These are phyloP conservation scores for Steinernema carpocapsae DNA, from an alignment of 2,888 invertebrate genomes.

Conservation along the genomic window DNA sequence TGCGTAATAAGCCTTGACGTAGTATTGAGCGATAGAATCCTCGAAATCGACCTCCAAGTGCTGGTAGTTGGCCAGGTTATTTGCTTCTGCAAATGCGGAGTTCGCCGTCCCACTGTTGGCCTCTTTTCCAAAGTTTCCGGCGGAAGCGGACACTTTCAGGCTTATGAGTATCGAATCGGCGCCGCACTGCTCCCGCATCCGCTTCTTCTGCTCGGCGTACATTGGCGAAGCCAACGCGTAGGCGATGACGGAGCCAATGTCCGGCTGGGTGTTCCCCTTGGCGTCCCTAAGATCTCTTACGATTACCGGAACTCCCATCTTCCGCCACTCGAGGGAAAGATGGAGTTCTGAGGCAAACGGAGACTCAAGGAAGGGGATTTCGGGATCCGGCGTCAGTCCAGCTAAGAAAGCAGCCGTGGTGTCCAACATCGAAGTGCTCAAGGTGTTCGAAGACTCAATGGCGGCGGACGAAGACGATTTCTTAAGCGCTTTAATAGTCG, in stretches of 20 bases:
- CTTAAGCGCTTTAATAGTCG: slow-evolving; percentile 41
- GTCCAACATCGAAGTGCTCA: neutral
- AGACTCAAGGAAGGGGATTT: slow-evolving; percentile 10
- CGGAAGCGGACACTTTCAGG: slow-evolving; percentile 33
- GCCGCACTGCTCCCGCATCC: slow-evolving; percentile 20
- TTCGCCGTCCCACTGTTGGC: slow-evolving; percentile 42
- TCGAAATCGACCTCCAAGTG: slow-evolving; percentile 73
- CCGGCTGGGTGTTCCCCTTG: slow-evolving; percentile 59
- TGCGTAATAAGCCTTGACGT: slow-evolving; percentile 82
- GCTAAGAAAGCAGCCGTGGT: slow-evolving; percentile 1
- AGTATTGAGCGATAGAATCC: slow-evolving; percentile 80
- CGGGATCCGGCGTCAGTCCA: slow-evolving; percentile 5
- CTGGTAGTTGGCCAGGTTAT: slow-evolving; percentile 61
- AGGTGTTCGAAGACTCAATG: neutral
- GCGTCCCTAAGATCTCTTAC: slow-evolving; percentile 56
- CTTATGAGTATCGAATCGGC: slow-evolving; percentile 25
- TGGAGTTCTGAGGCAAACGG: slow-evolving; percentile 51
- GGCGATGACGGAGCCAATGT: slow-evolving; percentile 76
- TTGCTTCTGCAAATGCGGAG: slow-evolving; percentile 73
- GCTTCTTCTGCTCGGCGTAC: slow-evolving; percentile 73
- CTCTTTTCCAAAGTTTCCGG: neutral
- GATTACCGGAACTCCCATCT: slow-evolving; percentile 51
- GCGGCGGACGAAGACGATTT: slow-evolving; percentile 34
- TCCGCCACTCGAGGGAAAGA: slow-evolving; percentile 49
- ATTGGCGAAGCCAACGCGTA: slow-evolving; percentile 80